Evolutionary conservation across 1,140 invertebrate species (phyloP).

Genomic region (Anthonomus grandis): DNA sequence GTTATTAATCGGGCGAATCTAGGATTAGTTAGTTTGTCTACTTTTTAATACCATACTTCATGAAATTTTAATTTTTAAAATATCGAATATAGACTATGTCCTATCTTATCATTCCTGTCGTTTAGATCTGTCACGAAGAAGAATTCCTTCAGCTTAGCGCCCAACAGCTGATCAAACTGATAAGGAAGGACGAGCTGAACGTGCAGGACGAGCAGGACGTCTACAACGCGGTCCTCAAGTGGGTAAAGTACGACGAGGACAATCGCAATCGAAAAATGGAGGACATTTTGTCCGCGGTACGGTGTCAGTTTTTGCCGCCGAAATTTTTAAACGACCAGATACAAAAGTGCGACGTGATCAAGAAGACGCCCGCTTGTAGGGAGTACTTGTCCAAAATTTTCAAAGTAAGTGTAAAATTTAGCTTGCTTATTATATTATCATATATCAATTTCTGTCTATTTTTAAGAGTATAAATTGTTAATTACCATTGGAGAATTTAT

Average conservation of each 20-base stretch:
- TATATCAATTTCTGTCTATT: neutral
- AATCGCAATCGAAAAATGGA: conserved; percentile 80
- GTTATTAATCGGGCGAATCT: no score
- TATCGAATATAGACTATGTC: no score
- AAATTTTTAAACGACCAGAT: conserved; percentile 86
- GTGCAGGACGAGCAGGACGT: conserved; percentile 88
- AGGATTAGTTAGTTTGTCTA: no score
- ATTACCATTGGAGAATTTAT: no score
- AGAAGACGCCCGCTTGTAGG: conserved; percentile 80
- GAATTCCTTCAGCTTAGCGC: conserved; percentile 82
- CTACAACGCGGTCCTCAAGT: conserved; percentile 86
- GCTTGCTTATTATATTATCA: neutral
- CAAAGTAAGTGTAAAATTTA: conserved; percentile 54
- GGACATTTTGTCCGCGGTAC: conserved; percentile 78
- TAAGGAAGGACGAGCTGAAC: conserved; percentile 84
- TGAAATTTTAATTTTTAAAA: no score
- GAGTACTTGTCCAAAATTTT: conserved; percentile 89
- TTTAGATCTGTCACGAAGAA: conserved; percentile 80
- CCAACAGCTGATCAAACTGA: conserved; percentile 74
- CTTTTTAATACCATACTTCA: no score
- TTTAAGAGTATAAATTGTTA: no score
- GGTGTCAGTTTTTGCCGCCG: conserved; percentile 89
- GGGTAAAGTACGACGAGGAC: conserved; percentile 86
- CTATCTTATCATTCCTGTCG: no score
- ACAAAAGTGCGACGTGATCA: conserved; percentile 84